A percentile compares a stretch with the other conserved stretches of the same genome.
Evolutionary conservation across 2,888 invertebrate species (phyloP).

Genomic region (Aphelenchoides bicaudatus): DNA sequence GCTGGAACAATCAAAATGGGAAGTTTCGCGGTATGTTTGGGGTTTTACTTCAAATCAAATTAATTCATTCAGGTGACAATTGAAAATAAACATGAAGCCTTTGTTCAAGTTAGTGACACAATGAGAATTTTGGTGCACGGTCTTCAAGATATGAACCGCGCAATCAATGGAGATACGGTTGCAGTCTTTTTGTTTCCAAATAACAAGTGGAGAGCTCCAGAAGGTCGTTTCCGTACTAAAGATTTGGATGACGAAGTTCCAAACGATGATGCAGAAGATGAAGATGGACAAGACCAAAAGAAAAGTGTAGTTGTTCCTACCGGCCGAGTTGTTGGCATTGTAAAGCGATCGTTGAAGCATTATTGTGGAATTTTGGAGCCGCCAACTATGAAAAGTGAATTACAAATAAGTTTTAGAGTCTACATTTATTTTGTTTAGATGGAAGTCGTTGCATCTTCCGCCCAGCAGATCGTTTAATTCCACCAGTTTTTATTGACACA

Average conservation of each 20-base stretch:
- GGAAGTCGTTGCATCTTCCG: conserved; percentile 70
- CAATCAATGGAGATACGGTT: conserved; percentile 85
- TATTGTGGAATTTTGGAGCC: conserved; percentile 91
- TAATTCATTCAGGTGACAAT: conserved; percentile 70
- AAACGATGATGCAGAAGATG: conserved; percentile 35
- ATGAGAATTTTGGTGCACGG: conserved; percentile 66
- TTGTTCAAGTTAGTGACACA: conserved; percentile 72
- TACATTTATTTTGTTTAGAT: conserved; percentile 21
- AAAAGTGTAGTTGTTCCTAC: conserved; percentile 66
- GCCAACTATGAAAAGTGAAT: conserved; percentile 35
- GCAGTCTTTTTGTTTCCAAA: conserved; percentile 83
- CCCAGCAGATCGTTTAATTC: conserved; percentile 87
- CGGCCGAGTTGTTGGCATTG: conserved; percentile 84
- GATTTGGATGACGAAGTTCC: conserved; percentile 39
- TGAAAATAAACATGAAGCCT: conserved; percentile 90
- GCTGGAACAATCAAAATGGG: conserved; percentile 75
- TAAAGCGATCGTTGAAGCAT: conserved; percentile 91
- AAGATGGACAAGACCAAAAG: conserved; percentile 16
- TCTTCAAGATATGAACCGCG: conserved; percentile 79
- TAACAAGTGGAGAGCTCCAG: conserved; percentile 81
- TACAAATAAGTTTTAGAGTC: background rate
- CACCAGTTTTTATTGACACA: conserved; percentile 90
- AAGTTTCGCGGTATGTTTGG: conserved; percentile 73
- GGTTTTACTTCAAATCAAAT: background rate
- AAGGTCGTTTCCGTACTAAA: conserved; percentile 34